phyloP scores from a whole-genome alignment of 2,113 vertebrate genomes.

The Leptosomus discolor region DNA sequence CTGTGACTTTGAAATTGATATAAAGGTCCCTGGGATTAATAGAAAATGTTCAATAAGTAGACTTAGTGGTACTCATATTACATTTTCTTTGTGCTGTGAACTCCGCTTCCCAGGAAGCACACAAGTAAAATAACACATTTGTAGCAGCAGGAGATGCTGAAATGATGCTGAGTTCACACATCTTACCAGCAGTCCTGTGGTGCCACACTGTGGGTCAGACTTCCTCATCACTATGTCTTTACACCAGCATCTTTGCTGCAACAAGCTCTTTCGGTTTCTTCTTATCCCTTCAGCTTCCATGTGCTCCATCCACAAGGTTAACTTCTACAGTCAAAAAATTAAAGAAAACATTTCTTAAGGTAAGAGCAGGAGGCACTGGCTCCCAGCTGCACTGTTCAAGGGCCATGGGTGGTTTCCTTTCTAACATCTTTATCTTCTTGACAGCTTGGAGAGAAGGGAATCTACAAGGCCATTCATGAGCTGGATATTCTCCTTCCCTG shows the following conservation, averaged over 20 bases:
- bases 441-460: constrained; percentile 67
- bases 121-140: neutral
- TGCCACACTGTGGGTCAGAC: neutral
- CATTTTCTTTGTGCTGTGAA: neutral
- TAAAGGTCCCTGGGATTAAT: neutral
- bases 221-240: neutral
- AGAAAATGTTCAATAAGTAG: neutral
- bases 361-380: constrained; percentile 26
- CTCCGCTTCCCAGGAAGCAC: neutral
- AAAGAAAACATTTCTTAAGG: constrained; percentile 59
- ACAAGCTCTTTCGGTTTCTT: neutral
- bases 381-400: neutral
- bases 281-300: constrained; percentile 53
- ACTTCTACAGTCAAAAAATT: constrained; percentile 59
- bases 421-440: neutral
- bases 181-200: neutral
- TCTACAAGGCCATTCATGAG: constrained; percentile 73
- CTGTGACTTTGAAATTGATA: neutral
- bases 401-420: neutral
- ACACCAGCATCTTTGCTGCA: neutral
- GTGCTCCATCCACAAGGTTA: constrained; percentile 49
- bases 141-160: neutral
- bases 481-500: constrained; percentile 74
- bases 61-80: no score
- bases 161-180: neutral